Evolutionary conservation across 2,797 vertebrate genomes (phyloP).

Genomic region (Semaprochilodus insignis): DNA sequence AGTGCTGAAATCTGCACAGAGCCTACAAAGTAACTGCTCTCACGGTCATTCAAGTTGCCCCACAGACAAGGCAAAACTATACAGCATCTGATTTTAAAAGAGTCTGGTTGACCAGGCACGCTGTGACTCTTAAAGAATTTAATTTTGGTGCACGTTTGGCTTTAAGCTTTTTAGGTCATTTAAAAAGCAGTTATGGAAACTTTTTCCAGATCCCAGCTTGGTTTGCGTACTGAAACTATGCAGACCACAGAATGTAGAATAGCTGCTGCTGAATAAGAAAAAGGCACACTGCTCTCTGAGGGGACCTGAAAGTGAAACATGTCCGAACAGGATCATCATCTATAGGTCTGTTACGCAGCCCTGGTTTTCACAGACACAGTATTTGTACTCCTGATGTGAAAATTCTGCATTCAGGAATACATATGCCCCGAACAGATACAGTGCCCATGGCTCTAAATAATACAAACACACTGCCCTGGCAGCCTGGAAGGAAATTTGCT

Average conservation of each 20-base stretch:
- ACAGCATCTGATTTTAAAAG: not conserved
- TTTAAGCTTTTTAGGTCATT: not conserved
- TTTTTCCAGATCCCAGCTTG: not conserved
- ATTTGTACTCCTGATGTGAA: not conserved
- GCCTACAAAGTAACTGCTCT: too few relatives aligned
- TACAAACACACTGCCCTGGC: slow-evolving; percentile 26
- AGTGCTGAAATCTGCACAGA: too few relatives aligned
- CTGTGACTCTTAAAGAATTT: not conserved
- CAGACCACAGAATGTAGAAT: not conserved
- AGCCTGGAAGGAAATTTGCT: slow-evolving; percentile 40
- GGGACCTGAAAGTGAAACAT: not conserved
- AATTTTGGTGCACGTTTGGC: not conserved
- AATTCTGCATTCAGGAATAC: slow-evolving; percentile 37
- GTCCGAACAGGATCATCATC: not conserved
- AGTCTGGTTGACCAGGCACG: not conserved
- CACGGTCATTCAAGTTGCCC: not conserved
- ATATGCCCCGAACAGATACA: not conserved
- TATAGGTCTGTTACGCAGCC: too few relatives aligned
- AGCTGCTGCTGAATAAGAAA: not conserved
- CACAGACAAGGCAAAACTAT: not conserved
- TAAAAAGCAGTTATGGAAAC: not conserved
- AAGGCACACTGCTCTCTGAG: not conserved
- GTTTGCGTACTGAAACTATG: not conserved
- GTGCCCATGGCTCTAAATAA: slow-evolving; percentile 7
- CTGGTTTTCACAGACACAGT: not conserved